Evolutionary conservation across 2,888 invertebrate genomes (phyloP), one percentile per base, ranked within the genome.

Genomic region (Hermaeophaga mercurialis): DNA sequence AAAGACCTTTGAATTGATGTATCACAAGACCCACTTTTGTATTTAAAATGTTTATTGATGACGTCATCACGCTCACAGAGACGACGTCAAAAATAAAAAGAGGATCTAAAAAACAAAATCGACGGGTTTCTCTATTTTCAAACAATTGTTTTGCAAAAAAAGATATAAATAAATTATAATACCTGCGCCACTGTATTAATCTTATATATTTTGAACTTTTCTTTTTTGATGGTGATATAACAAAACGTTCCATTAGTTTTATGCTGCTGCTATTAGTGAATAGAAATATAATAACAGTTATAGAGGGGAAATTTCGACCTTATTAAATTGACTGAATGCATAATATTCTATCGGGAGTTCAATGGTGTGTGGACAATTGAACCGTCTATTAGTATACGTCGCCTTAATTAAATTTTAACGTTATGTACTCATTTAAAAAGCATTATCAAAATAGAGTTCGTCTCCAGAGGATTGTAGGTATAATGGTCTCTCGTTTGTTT

Each of bases 351-450:
- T 38, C 54, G 36, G 53, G 53, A 54, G 52, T 56, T 56, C 56
- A 59, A 59, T 59, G 56, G 60, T 33, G 60, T 52, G 60, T 43
- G 57, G 36, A 43, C 54, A 57, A 59, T 59, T 45, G 47, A 56
- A 56, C 56, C 31, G 22, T 33, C 50, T 41, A 41, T 50, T 50
- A 50, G 33, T 50, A 41, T 43, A 50, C 50, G 50, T 50, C 50
- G 43, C 43, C 52, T 52, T 52, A 44, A 52, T 52, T 52, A 52
- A 52, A 52, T 52, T 52, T 52, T 52, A 52, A 52, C 52, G 44
- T 52, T 43, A 43, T 43, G 24, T 17, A 31, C 34, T 44, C 52
- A 52, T 31, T 52, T 44, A 34, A 52, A 52, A 52, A 52, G 44
- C 44, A 52, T 34, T 48, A 39, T 39, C 34, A 44, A 52, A 43